Conservation (phyloP, 2,797 vertebrate species). For the Peromyscus nudipes region DNA sequence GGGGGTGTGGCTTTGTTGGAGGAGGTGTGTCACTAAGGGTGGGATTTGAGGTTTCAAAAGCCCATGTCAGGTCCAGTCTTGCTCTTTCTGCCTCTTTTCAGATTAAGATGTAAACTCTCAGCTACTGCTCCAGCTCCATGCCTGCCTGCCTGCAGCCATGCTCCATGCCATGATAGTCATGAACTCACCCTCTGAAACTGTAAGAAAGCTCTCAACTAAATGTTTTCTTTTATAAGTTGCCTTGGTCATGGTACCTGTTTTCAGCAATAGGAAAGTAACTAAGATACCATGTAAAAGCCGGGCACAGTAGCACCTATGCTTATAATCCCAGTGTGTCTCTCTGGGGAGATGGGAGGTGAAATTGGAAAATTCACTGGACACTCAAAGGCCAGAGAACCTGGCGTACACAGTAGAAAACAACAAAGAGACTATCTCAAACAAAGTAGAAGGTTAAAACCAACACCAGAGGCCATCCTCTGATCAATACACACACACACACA, state of each 20-base stretch:
- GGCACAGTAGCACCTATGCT: neutral
- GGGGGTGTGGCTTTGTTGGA: neutral
- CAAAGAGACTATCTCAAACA: neutral
- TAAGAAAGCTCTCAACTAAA: neutral
- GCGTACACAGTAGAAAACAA: neutral
- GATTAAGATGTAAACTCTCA: neutral
- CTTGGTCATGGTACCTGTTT: neutral
- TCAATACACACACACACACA: neutral
- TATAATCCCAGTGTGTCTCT: neutral
- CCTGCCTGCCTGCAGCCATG: neutral
- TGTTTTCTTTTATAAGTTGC: neutral
- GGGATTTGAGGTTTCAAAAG: neutral
- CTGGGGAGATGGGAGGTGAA: neutral
- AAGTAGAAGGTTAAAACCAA: neutral
- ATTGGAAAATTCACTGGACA: neutral
- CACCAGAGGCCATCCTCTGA: neutral
- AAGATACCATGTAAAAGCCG: neutral
- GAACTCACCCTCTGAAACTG: neutral
- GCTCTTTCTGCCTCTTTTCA: neutral
- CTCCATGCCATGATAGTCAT: too few species aligned
- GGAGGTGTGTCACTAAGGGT: too few species aligned
- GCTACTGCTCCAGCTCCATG: neutral
- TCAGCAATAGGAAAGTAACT: neutral
- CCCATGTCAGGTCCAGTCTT: neutral
- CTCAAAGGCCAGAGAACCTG: neutral